Evolutionary conservation across 2,888 invertebrate genomes (phyloP).

Genomic region (Hirudinaria manillensis): DNA sequence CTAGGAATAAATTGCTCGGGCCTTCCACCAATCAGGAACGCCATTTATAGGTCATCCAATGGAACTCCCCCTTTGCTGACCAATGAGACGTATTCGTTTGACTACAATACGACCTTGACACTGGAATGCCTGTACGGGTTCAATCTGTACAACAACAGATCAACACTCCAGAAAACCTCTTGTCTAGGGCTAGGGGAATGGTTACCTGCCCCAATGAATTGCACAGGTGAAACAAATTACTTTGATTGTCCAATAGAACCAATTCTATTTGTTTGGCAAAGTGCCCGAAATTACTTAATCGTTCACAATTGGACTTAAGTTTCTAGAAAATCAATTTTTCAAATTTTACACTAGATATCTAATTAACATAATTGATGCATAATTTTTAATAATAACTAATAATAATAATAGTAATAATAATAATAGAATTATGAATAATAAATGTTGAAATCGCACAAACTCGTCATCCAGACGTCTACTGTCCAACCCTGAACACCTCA

Average conservation of each 20-base stretch:
- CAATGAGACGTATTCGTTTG: neutral
- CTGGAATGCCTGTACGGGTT: neutral
- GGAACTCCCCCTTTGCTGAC: neutral
- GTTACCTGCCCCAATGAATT: slow-evolving; percentile 3
- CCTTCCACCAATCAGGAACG: neutral
- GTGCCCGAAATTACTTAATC: no score
- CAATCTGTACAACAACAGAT: slow-evolving; percentile 3
- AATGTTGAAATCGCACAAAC: no score
- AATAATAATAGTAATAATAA: no score
- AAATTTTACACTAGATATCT: no score
- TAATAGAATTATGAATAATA: no score
- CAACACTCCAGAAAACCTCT: neutral
- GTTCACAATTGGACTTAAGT: no score
- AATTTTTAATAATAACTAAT: no score
- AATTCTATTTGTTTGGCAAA: no score
- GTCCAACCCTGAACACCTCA: slow-evolving; percentile 1
- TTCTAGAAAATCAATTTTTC: no score
- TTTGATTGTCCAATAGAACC: neutral
- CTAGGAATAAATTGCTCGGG: slow-evolving; percentile 1
- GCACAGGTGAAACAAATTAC: neutral
- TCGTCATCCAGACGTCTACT: slow-evolving; percentile 9
- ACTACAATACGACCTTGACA: slow-evolving; percentile 13
- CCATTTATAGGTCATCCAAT: neutral
- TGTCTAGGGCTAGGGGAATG: slow-evolving; percentile 18
- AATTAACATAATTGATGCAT: no score